Evolutionary conservation across 2,113 vertebrate species (phyloP), one percentile per base, ranked within the genome.

Genomic region (Syngnathus floridae): DNA sequence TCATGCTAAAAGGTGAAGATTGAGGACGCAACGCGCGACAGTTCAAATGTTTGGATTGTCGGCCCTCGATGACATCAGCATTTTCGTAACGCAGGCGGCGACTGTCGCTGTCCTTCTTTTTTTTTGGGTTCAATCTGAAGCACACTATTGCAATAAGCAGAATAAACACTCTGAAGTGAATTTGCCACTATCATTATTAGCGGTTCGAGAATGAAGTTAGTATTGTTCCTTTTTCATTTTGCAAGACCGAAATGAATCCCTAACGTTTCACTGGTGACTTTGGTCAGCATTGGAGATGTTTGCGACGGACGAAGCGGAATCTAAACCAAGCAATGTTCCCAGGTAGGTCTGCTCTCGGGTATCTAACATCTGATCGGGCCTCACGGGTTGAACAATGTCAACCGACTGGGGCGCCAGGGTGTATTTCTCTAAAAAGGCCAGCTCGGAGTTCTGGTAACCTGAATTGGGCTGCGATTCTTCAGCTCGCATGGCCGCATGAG

Each of bases 371-470:
- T 96, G 96, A 62, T 98, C 95, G 0, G 93, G 84, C 59, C 94
- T 90, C 4, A 98, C 94, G 0, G 94, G 93, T 80, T 98, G 95
- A 52, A 93, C 91, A 22, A 98, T 92, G 72, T 94, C 95, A 62
- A 93, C 80, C 4, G 95, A 95, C 69, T 94, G 97, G 19, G 95
- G 94, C 37, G 92, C 95, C 14, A 98, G 92, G 2, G 95, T 95
- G 40, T 97, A 99, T 65, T 98, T 99, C 75, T 99, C 97, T 14
- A 99, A 86, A 81, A 98, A 98, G 0, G 94, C 92, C 21, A 99
- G 84, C 61, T 99, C 97, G 0, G 94, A 72, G 0, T 91, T 88
- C 58, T 94, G 95, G 73, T 94, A 99, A 58, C 91, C 43, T 0
- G 93, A 46, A 46, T 88, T 82, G 62, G 91, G 91, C 48, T 92